Base-by-base conservation (phyloP, 2,113 vertebrate genomes). In the Glaucomys volans region DNA sequence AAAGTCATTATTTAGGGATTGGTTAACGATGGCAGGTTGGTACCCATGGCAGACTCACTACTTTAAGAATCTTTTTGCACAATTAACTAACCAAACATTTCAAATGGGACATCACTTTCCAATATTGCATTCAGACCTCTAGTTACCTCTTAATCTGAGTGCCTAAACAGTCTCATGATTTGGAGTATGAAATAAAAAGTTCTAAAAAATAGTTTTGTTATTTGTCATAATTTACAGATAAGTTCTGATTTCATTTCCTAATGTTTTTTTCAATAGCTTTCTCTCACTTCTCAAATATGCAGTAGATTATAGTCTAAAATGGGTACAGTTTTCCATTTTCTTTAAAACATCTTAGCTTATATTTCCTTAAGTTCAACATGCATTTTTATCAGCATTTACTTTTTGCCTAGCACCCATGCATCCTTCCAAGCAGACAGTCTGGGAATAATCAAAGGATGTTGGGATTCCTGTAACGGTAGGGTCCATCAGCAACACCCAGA, bases 231-330 rank as follows among this genome's bases (percentile, higher is more conserved):
- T 5, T 91, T 82, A 24, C 30, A 47, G 77, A 47, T 32, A 59
- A 14, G 37, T 69, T 92, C 69, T 47, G 35, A 90, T 52, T 96
- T 83, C 28, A 74, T 80, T 87, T 93, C 72, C 80, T 83, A 67
- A 52, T 77, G 9, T 4, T 80, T 75, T 84, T 90, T 87, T 88
- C 47, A 85, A 8, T 69, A 40, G 62, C 28, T 94, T 84, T 62
- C 71, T 93, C 52, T 81, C 12, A 8, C 32, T 83, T 85, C 71
- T 93, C 75, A 85, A 71, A n/a, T 35, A 57, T 4, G 0, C 47
- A 11, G 40, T 69, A 37, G 10, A 71, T 2, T 67, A 26, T 35
- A 59, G 2, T 76, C 47, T 85, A 67, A 79, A 94, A 62, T 26
- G 30, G 50, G 10, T 81, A 18, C 18, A 47, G 26, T 74, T 93